Conservation (phyloP, 2,797 vertebrate genomes). For the Protosalanx chinensis region DNA sequence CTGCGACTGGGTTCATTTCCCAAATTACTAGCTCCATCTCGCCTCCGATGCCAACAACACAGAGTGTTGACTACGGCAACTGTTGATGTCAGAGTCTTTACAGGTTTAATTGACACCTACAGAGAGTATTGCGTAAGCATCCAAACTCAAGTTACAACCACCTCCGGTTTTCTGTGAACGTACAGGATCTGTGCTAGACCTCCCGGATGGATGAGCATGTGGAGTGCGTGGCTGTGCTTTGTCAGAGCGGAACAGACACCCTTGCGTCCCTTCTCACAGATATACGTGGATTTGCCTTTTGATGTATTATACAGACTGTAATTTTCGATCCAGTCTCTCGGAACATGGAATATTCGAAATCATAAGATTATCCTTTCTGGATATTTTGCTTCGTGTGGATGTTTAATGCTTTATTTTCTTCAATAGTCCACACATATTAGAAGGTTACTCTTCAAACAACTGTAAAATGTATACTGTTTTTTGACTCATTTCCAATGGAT, state of each 20-base stretch:
- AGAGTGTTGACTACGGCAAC: not conserved
- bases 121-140: slow-evolving; percentile 18
- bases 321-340: not conserved
- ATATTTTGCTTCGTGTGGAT: not conserved
- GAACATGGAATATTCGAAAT: not conserved
- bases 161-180: not conserved
- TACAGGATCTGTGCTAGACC: not conserved
- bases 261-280: not conserved
- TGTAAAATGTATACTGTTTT: not conserved
- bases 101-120: slow-evolving; percentile 13
- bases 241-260: not conserved
- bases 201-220: not conserved
- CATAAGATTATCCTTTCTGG: not conserved
- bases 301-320: slow-evolving; percentile 1
- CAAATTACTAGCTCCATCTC: slow-evolving; percentile 8
- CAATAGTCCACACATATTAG: not conserved
- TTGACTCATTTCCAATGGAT: not conserved
- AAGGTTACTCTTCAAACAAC: not conserved
- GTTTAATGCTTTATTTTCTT: not conserved
- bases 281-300: slow-evolving; percentile 1
- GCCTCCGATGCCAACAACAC: not conserved
- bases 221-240: slow-evolving; percentile 2
- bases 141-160: not conserved
- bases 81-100: slow-evolving; percentile 12
- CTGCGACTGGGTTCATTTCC: slow-evolving; percentile 17